Base-by-base conservation (phyloP, 1,140 invertebrate species). In the Wasmannia auropunctata region DNA sequence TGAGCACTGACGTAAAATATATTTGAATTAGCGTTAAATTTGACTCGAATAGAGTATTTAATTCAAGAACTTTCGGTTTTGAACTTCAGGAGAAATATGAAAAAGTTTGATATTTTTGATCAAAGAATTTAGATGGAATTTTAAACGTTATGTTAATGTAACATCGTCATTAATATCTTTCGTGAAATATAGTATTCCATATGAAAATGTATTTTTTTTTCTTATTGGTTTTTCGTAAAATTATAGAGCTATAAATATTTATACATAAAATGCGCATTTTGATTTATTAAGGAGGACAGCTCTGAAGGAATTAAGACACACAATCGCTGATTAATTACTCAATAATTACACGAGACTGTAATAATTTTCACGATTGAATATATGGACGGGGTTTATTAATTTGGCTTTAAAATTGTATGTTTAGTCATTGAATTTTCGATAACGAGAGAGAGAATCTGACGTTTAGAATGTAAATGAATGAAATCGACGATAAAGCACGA, bases 391-490 rank as follows among this genome's bases (percentile, higher is more conserved):
- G 7, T 2, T 83, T 58, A 70, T 76, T 84, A 70, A 88, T 62
- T 31, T 43, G 49, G 34, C 40, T 56, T 8, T 19, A 31, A 83
- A 49, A 37, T 40, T 2, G n/a, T 10, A 49, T 54, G n/a, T 87
- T 69, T 74, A 31, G 74, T 54, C 51, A 43, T 1, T 40, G 34
- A 70, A 70, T 25, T 46, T 46, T 49, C 43, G n/a, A 49, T 77
- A 63, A 74, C 49, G 56, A 40, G 49, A 56, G 37, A 77, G 10
- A 54, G 28, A 34, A n/a, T 70, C 37, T 6, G 6, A 16, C 67
- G 54, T 46, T 76, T 88, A 81, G 70, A 75, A 86, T 25, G 56
- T 60, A 83, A 70, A 88, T 65, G 70, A 31, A 86, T 76, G n/a
- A 37, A 63, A 28, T 49, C 54, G 34, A 31, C 49, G 62, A 77